Conservation (phyloP, 2,113 vertebrate species). For the Hydrochoerus hydrochaeris region DNA sequence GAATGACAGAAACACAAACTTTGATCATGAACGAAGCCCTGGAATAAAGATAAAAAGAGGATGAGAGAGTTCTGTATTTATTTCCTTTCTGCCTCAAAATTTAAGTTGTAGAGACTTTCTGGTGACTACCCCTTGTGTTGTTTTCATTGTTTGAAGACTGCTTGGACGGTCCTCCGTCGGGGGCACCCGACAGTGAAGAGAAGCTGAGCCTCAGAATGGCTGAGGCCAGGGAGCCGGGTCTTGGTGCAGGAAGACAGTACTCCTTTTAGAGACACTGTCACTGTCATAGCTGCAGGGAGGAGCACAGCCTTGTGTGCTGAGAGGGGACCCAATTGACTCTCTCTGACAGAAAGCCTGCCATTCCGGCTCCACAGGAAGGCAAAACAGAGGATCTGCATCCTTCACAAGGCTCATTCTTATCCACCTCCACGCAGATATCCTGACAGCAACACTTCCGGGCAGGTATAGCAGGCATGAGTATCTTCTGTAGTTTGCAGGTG, state of each 20-base stretch:
- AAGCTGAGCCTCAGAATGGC: neutral
- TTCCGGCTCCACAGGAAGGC: neutral
- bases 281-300: neutral
- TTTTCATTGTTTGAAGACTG: slow-evolving; percentile 69
- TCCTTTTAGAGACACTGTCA: neutral
- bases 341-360: neutral
- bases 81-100: slow-evolving; percentile 85
- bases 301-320: neutral
- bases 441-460: neutral
- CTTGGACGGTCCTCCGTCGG: neutral
- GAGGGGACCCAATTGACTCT: neutral
- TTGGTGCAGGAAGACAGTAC: neutral
- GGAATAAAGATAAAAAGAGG: slow-evolving; percentile 91
- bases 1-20: slow-evolving; percentile 90
- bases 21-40: slow-evolving; percentile 92
- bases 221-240: neutral
- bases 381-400: neutral
- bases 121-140: slow-evolving; percentile 81
- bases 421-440: neutral
- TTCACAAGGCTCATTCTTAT: neutral
- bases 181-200: neutral
- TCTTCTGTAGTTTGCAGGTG: neutral
- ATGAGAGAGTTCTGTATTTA: slow-evolving; percentile 85
- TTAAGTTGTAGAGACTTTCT: slow-evolving; percentile 86
- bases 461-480: neutral